Evolutionary conservation across 2,113 vertebrate genomes (phyloP), one percentile per base, ranked within the genome.

Genomic region (Orycteropus afer): DNA sequence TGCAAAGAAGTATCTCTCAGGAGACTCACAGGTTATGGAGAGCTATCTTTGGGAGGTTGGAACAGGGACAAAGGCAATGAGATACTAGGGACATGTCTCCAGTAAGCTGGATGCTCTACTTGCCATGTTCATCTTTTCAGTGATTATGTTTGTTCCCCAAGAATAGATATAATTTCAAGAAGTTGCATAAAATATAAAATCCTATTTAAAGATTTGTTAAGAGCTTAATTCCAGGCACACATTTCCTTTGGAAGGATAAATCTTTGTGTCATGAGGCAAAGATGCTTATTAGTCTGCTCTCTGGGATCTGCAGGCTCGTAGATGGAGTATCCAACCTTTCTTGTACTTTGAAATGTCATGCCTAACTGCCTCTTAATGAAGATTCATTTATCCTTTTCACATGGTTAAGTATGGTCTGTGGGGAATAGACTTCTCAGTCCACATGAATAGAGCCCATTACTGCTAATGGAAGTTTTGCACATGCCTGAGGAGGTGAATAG

Each of bases 221-320:
- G 93, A 92, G 57, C 74, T 89, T 69, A 80, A 93, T 89, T 87
- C 85, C 40, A 93, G 76, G 40, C 69, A 83, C 71, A 90, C 7
- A 89, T 93, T 96, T 96, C 78, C 51, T 95, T 97, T 95, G 93
- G 95, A 93, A 97, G 74, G 73, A 95, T 93, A 97, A 95, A 83
- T 74, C 85, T 96, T 90, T 81, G 74, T 93, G 78, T 94, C 61
- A 76, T 32, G 63, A 90, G 95, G 92, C 86, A 92, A 85, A 93
- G 77, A 90, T 90, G 92, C 55, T 96, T 96, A 65, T 89, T 93
- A 88, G 51, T 85, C 53, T 89, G 79, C 78, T 93, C 9, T 82
- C 80, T 93, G 81, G 57, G 74, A 83, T 93, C 74, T 79, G 49
- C 57, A 80, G 63, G 55, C 67, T 93, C 10, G 0, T 74, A 79